A percentile compares a stretch with the other conserved stretches of the same genome.
Conservation (phyloP, 2,888 invertebrate genomes). For the Aproaerema taeniolella region DNA sequence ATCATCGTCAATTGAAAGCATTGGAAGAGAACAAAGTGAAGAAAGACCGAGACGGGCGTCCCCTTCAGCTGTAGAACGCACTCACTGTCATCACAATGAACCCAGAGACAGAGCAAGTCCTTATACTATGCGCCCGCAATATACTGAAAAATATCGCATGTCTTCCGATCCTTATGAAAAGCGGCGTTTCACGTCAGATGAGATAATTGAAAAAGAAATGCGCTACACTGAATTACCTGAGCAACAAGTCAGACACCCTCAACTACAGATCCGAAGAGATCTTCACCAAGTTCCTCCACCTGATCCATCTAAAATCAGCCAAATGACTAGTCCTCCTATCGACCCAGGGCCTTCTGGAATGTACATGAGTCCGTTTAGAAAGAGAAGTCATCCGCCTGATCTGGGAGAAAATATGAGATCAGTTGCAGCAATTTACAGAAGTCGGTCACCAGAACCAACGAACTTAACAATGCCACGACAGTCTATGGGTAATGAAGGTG, state of each 20-base stretch:
- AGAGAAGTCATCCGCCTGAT: slow-evolving; percentile 76
- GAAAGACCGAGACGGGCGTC: slow-evolving; percentile 55
- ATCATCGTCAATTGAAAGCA: slow-evolving; percentile 71
- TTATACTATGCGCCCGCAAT: slow-evolving; percentile 86
- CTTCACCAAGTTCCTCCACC: slow-evolving; percentile 77
- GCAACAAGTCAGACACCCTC: slow-evolving; percentile 69
- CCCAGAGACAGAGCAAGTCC: slow-evolving; percentile 76
- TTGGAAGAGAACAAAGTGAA: slow-evolving; percentile 64
- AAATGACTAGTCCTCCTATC: slow-evolving; percentile 62
- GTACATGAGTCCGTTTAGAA: slow-evolving; percentile 75
- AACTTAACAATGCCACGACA: slow-evolving; percentile 68
- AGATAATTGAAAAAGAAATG: slow-evolving; percentile 68
- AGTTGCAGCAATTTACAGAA: slow-evolving; percentile 58
- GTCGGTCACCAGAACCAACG: slow-evolving; percentile 69
- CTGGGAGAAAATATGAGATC: slow-evolving; percentile 58
- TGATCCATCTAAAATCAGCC: slow-evolving; percentile 54
- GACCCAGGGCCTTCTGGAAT: slow-evolving; percentile 62
- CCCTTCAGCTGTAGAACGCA: slow-evolving; percentile 72
- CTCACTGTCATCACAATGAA: slow-evolving; percentile 83
- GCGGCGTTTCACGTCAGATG: slow-evolving; percentile 62
- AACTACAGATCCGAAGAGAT: slow-evolving; percentile 87
- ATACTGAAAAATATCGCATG: slow-evolving; percentile 67
- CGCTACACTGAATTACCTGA: slow-evolving; percentile 68
- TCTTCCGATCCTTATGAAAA: slow-evolving; percentile 61
- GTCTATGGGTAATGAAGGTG: slow-evolving; percentile 44